phyloP scores from a whole-genome alignment of 2,113 vertebrate genomes.

The Struthidea cinerea region DNA sequence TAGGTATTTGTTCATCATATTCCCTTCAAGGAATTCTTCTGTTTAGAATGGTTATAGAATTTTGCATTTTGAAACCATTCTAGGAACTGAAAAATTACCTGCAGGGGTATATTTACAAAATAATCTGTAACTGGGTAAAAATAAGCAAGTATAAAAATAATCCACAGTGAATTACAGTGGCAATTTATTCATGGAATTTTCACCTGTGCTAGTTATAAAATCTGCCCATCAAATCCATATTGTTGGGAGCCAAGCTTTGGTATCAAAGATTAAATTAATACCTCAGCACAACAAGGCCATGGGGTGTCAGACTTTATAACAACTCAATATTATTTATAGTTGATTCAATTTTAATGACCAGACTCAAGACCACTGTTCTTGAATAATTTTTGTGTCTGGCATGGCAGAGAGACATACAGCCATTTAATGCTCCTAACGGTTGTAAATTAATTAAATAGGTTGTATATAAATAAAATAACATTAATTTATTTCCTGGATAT shows the following conservation, averaged over 20 bases:
- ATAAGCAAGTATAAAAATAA: neutral
- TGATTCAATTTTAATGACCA: neutral
- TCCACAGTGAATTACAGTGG: neutral
- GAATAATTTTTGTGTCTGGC: neutral
- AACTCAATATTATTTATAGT: neutral
- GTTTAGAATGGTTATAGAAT: neutral
- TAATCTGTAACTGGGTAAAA: neutral
- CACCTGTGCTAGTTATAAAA: neutral
- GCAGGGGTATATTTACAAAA: neutral
- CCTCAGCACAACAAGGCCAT: neutral
- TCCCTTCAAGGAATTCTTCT: neutral
- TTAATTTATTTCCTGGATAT: neutral
- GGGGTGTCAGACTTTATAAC: neutral
- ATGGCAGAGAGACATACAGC: neutral
- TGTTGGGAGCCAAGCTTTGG: neutral
- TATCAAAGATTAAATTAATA: neutral
- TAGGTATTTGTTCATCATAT: neutral
- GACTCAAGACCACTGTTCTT: neutral
- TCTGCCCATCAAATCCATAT: neutral
- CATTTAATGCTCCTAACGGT: neutral
- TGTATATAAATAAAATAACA: neutral
- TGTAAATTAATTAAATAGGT: neutral
- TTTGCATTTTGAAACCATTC: neutral
- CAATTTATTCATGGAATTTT: neutral
- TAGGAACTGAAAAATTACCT: neutral